Percentiles rank a stretch among this genome's conserved stretches.
Evolutionary conservation across 1,140 invertebrate species (phyloP).

Genomic region (Atta cephalotes): DNA sequence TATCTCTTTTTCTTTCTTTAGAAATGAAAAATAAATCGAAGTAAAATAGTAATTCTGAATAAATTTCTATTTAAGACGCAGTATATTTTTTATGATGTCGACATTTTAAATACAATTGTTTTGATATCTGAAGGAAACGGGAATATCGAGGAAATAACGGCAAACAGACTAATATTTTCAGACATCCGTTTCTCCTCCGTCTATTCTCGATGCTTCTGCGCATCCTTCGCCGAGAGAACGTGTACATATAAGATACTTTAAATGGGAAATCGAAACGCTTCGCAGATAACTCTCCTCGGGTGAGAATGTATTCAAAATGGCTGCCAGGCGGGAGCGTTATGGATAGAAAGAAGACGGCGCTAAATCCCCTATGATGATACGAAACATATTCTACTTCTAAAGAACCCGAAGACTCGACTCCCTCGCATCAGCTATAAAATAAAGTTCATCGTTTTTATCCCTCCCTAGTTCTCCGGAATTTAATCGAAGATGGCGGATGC

Average conservation of each 20-base stretch:
- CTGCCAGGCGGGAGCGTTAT: constrained; percentile 80
- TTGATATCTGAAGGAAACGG: constrained; percentile 55
- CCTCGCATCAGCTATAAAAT: constrained; percentile 83
- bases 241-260: constrained; percentile 85
- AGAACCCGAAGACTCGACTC: constrained; percentile 76
- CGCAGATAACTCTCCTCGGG: constrained; percentile 86
- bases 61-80: not conserved
- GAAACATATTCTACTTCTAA: constrained; percentile 86
- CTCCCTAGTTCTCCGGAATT: constrained; percentile 70
- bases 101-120: not conserved
- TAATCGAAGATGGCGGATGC: constrained; percentile 73
- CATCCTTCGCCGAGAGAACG: constrained; percentile 61
- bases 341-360: constrained; percentile 82
- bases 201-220: constrained; percentile 69
- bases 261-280: constrained; percentile 86
- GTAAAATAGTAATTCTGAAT: not conserved
- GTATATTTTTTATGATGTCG: not conserved
- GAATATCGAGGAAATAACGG: constrained; percentile 57
- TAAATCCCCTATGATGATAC: constrained; percentile 85
- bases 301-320: constrained; percentile 87
- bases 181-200: constrained; percentile 71
- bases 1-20: not conserved
- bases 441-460: constrained; percentile 85
- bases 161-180: constrained; percentile 83
- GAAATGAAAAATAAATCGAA: not conserved